Evolutionary conservation across 1,140 invertebrate species (phyloP), one percentile per base, ranked within the genome.

Genomic region (Scaptomyza pallida): DNA sequence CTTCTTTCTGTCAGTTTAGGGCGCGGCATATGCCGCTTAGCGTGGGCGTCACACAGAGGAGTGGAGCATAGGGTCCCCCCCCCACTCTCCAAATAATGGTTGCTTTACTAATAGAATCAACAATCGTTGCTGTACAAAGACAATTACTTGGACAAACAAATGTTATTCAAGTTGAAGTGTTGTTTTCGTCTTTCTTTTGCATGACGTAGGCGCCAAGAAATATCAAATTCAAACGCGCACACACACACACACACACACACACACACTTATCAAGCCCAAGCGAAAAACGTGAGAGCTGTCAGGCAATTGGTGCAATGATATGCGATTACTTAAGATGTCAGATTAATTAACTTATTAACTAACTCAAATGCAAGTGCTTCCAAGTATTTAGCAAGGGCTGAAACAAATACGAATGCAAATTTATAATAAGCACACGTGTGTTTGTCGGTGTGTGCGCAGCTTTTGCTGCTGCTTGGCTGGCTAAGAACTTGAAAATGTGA

Each of bases 141-240:
- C 79, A 82, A 82, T 82, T 83, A 83, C 64, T 75, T 71, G 12
- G 64, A 44, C 75, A 83, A 83, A 83, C 44, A 83, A 72, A 73
- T n/a, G n/a, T 35, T 48, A 55, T 47, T 45, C 9, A n/a, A 45
- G 37, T 59, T 64, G 54, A 69, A 69, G 65, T 69, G 52, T 70
- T 69, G 52, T 64, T 75, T 52, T 61, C 65, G 69, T 65, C 60
- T 63, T 75, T 43, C n/a, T n/a, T 21, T 73, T 54, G 71, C 61
- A 86, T 86, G 81, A 86, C 81, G 81, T 77, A 86, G 59, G 77
- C 72, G 40, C 52, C 55, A 65, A 79, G 63, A 80, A 75, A 72
- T 79, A 68, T 83, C 63, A 54, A 85, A 75, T 75, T 68, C 65
- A 75, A 30, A 45, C 5, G 26, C 17, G 30, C 47, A 74, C 48